Base-by-base conservation (phyloP, 2,113 vertebrate species). In the Sisor rabdophorus region DNA sequence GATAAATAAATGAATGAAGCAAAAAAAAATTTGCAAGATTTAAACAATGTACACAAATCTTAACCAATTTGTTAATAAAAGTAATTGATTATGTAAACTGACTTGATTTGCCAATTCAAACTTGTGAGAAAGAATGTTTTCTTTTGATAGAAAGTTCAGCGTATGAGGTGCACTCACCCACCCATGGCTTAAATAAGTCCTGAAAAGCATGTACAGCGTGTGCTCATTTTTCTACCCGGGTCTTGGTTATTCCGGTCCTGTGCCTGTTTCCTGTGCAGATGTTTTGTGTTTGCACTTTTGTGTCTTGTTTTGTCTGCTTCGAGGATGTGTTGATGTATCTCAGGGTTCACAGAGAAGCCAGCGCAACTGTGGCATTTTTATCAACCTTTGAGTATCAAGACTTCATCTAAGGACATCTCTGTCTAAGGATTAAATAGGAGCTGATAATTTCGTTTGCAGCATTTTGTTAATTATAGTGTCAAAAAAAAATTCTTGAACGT, bases 271-370 rank as follows among this genome's bases (percentile, higher is more conserved):
- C 76, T 30, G 40, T n/a, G 65, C 80, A 82, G 74, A 77, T 85
- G 84, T 64, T 76, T 30, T 75, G 71, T 84, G 84, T 85, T 79
- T 81, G 65, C 58, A n/a, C 65, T 52, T 76, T n/a, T 22, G 11
- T 28, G 20, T 36, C 75, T 77, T 82, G 83, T 79, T 82, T 84
- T 81, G 80, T 84, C 84, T 82, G 53, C 71, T 77, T 15, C 7
- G 11, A 75, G 59, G 54, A 64, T 48, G 52, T 80, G 71, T 82
- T 83, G 74, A 78, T 36, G 22, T 64, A 22, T 58, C 28, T 63
- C 13, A 60, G 54, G 65, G 78, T 76, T 75, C 78, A 80, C 60
- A 58, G 5, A 52, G 30, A 61, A 79, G 53, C 26, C 63, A 80
- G 16, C 13, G n/a, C 11, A 53, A 44, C 48, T 58, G 11, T 54